Base-by-base conservation (phyloP, 2,888 invertebrate genomes). In the Chrysodeixis includens region DNA sequence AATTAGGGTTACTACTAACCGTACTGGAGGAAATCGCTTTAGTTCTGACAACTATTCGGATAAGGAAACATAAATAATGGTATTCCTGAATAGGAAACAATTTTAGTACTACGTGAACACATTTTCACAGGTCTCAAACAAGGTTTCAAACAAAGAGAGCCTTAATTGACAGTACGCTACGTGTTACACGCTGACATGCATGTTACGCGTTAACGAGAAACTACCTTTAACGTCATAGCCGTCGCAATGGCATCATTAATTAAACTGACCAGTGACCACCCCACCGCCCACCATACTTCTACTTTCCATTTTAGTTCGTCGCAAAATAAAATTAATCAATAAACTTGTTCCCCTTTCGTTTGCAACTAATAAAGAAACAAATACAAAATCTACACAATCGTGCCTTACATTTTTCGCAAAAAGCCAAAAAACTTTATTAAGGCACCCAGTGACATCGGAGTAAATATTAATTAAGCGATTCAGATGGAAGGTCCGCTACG, bases 391-490 rank as follows among this genome's bases (percentile, higher is more conserved):
- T 51, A 20, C 32, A 62, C 44, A 59, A 56, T 64, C 26, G 30
- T 10, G 22, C 9, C 8, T n/a, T 55, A 32, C 26, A 18, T 18
- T 32, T 26, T 51, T 52, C 35, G 56, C 51, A 57, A 65, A 74
- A 63, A 51, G 54, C 57, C 66, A 56, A 52, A 66, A 65, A 77
- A 81, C 61, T 32, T 79, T 79, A 81, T 84, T 80, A 82, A 79
- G 71, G 74, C 62, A 55, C 62, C 69, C 71, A 72, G 72, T 82
- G 81, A 81, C 82, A 83, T 71, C 77, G 61, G 70, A 66, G 82
- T 85, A 81, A 85, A 85, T 86, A 83, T 82, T 84, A 84, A 87
- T 86, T 81, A 86, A 81, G 71, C 69, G 53, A 78, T 81, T 66
- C 69, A 76, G 71, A 78, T 79, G 64, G 73, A 79, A 73, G 67